phyloP scores from a whole-genome alignment of 2,888 invertebrate genomes.

The Nycteola revayana region DNA sequence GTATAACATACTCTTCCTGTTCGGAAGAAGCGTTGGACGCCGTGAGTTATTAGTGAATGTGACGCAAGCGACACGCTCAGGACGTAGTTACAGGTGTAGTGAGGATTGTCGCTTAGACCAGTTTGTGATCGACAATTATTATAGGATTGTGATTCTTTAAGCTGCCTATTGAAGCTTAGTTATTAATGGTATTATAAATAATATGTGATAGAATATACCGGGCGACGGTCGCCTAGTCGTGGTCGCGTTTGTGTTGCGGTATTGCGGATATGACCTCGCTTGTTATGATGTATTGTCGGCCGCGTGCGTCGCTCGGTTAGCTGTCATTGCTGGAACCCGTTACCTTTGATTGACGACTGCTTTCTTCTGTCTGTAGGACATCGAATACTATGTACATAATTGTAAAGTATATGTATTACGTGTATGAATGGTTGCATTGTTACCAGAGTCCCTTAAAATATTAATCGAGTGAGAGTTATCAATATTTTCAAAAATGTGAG shows the following conservation, averaged over 20 bases:
- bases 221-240: slow-evolving; percentile 3
- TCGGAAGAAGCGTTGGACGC: not conserved
- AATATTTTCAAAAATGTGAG: not conserved
- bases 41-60: not conserved
- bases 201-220: slow-evolving; percentile 21
- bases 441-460: too few relatives aligned
- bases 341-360: too few relatives aligned
- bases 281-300: not conserved
- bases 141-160: slow-evolving; percentile 41
- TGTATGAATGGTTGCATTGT: too few relatives aligned
- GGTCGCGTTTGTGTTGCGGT: not conserved
- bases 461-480: not conserved
- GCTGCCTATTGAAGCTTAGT: slow-evolving; percentile 45
- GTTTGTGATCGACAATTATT: not conserved
- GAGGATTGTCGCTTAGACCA: slow-evolving; percentile 24
- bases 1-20: not conserved
- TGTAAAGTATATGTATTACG: too few relatives aligned
- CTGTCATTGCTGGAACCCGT: too few relatives aligned
- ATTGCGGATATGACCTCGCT: not conserved
- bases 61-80: too few relatives aligned
- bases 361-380: not conserved
- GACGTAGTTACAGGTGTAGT: slow-evolving; percentile 27
- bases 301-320: not conserved
- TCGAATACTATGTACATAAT: not conserved
- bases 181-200: slow-evolving; percentile 27